Percentiles rank a stretch among this genome's conserved stretches.
Evolutionary conservation across 35 echinoderm and acorn worm species (phyloP).

Genomic region (Amphiura filiformis): DNA sequence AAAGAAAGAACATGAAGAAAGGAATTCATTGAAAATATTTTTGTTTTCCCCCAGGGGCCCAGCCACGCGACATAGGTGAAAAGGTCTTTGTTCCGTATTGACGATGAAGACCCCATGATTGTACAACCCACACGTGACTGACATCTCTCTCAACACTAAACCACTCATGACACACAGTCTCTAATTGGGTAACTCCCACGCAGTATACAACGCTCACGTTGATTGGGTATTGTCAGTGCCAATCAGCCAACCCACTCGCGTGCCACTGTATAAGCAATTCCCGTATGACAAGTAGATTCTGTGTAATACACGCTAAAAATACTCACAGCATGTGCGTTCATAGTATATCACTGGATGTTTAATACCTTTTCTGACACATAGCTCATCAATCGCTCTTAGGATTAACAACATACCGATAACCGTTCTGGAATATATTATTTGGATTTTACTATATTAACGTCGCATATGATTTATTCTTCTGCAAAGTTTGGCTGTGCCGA

Average conservation of each 20-base stretch:
- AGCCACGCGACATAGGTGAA: not conserved
- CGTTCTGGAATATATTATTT: too few relatives aligned
- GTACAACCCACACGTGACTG: not conserved
- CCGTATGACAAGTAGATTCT: too few relatives aligned
- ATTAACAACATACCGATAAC: too few relatives aligned
- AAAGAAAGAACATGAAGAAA: not conserved
- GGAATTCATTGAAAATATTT: not conserved
- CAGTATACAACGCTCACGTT: not conserved
- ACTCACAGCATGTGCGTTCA: too few relatives aligned
- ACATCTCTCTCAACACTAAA: not conserved
- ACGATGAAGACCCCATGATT: not conserved
- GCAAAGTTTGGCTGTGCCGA: not conserved
- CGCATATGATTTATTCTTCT: not conserved
- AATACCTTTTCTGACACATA: too few relatives aligned
- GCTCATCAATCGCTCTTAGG: too few relatives aligned
- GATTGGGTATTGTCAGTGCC: constrained; percentile 10
- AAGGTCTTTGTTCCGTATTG: not conserved
- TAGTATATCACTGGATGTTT: too few relatives aligned
- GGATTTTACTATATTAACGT: too few relatives aligned
- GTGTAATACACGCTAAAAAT: too few relatives aligned
- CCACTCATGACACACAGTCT: not conserved
- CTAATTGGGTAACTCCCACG: not conserved
- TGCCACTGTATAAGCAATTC: constrained; percentile 16
- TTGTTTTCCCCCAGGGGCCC: not conserved
- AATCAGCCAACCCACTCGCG: constrained; percentile 54